Percentiles rank a stretch among this genome's conserved stretches.
phyloP scores from a whole-genome alignment of 1,140 invertebrate species.

The Acromyrmex heyeri region DNA sequence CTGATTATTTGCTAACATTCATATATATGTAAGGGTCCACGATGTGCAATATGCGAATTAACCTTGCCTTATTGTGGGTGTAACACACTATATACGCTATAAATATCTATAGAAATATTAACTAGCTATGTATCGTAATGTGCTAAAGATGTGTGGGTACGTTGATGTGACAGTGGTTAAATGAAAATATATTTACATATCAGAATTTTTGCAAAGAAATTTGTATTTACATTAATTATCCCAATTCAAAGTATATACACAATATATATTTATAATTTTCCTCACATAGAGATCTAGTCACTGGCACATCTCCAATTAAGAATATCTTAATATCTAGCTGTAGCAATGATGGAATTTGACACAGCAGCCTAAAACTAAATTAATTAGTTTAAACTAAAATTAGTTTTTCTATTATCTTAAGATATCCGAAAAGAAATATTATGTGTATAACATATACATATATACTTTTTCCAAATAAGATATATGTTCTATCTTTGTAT shows the following conservation, averaged over 20 bases:
- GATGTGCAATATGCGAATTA: constrained; percentile 65
- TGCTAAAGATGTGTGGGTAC: constrained; percentile 7
- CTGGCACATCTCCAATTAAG: constrained; percentile 24
- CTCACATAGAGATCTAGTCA: not conserved
- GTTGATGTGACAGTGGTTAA: not conserved
- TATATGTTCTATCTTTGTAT: not conserved
- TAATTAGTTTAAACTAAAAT: constrained; percentile 15
- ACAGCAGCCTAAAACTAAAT: not conserved
- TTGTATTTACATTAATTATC: not conserved
- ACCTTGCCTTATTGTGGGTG: constrained; percentile 59
- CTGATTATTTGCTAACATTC: constrained; percentile 58
- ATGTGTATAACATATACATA: not conserved
- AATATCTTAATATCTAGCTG: not conserved
- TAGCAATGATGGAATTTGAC: not conserved
- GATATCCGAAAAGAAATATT: not conserved
- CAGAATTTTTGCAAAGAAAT: not conserved
- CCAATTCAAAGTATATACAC: not conserved
- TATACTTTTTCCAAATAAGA: constrained; percentile 3
- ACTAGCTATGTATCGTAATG: constrained; percentile 31
- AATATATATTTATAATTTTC: not conserved
- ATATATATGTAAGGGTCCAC: constrained; percentile 34
- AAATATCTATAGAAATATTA: constrained; percentile 30
- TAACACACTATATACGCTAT: constrained; percentile 55
- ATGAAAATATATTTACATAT: constrained; percentile 6
- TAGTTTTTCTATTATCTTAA: no score